Evolutionary conservation across 2,888 invertebrate genomes (phyloP).

Genomic region (Andrena dorsata): DNA sequence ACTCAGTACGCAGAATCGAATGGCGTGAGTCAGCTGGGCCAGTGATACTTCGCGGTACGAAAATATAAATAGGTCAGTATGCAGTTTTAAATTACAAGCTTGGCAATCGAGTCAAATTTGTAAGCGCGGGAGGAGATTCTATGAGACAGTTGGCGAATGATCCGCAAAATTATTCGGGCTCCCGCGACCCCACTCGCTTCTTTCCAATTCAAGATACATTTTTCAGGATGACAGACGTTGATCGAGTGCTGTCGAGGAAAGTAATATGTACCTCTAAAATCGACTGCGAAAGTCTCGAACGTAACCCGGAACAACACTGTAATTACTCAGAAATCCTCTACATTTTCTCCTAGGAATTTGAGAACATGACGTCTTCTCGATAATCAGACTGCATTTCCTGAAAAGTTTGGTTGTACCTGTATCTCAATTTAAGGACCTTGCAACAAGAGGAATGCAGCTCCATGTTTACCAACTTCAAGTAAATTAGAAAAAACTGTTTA

Average conservation of each 20-base stretch:
- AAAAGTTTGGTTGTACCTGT: no score
- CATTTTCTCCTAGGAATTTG: neutral
- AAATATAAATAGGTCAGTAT: no score
- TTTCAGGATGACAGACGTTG: slow-evolving; percentile 65
- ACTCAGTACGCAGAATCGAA: no score
- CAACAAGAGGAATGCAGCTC: no score
- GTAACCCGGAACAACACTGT: slow-evolving; percentile 6
- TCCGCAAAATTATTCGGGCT: slow-evolving; percentile 47
- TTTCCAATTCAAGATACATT: slow-evolving; percentile 64
- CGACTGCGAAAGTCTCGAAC: slow-evolving; percentile 43
- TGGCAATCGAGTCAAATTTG: slow-evolving; percentile 22
- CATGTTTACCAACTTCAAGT: no score
- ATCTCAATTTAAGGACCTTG: no score
- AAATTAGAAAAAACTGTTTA: no score
- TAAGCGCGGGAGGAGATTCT: slow-evolving; percentile 5
- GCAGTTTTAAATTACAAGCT: slow-evolving; percentile 17
- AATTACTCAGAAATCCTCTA: neutral
- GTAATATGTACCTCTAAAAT: slow-evolving; percentile 64
- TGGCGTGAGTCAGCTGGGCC: no score
- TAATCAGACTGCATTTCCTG: neutral
- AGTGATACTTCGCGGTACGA: no score
- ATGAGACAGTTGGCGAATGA: slow-evolving; percentile 28
- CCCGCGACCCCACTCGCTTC: slow-evolving; percentile 22
- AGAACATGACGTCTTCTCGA: neutral
- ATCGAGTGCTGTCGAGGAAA: slow-evolving; percentile 59